Evolutionary conservation across 1,140 invertebrate species (phyloP).

Genomic region (Bathynomus jamesi): DNA sequence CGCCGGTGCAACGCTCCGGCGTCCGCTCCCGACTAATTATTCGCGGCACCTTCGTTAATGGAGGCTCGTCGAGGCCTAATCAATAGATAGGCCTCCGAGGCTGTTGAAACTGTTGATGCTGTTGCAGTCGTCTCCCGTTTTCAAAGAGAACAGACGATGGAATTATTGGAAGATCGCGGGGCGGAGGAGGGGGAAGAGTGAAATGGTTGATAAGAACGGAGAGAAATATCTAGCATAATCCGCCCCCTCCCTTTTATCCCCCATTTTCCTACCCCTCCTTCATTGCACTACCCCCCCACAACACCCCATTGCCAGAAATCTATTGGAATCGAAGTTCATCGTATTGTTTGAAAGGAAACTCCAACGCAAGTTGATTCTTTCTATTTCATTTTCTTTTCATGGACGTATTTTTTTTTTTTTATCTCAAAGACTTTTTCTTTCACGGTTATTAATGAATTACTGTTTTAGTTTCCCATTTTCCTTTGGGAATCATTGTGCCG

Average conservation of each 20-base stretch:
- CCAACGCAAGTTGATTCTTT: too few species aligned
- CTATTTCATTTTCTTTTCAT: too few species aligned
- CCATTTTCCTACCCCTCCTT: background rate
- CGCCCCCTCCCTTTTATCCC: background rate
- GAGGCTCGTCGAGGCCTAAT: background rate
- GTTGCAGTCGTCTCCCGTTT: background rate
- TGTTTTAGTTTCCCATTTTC: too few species aligned
- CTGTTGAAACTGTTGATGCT: background rate
- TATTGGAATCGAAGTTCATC: too few species aligned
- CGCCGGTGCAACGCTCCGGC: background rate
- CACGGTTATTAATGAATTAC: too few species aligned
- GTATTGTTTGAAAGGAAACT: too few species aligned
- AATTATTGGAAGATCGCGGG: background rate
- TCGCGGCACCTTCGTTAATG: background rate
- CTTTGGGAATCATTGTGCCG: too few species aligned
- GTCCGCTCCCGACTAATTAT: background rate
- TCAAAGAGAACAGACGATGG: background rate
- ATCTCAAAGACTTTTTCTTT: too few species aligned
- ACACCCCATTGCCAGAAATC: background rate
- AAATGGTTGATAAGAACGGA: too few species aligned
- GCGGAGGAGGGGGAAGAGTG: background rate
- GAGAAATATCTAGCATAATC: too few species aligned
- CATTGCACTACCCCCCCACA: background rate
- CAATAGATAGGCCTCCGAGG: background rate
- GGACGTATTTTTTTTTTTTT: too few species aligned